Evolutionary conservation across 2,888 invertebrate genomes (phyloP), one percentile per base, ranked within the genome.

Genomic region (Leucoptera coffeella): DNA sequence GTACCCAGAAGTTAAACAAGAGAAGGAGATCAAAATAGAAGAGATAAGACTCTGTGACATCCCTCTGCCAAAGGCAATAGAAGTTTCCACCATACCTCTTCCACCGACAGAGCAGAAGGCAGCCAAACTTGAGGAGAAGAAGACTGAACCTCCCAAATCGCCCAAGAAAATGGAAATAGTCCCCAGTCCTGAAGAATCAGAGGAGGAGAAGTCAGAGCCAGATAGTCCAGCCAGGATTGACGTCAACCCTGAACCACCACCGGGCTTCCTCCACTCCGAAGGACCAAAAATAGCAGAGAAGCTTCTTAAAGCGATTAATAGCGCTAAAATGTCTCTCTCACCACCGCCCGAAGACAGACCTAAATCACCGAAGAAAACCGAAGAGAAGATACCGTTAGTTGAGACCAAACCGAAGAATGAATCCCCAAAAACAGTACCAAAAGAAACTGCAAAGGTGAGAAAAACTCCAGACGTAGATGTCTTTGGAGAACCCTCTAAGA

Each of bases 221-320:
- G 72, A 72, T 29, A 69, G 67, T 38, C 64, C 64, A 2, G 60
- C 62, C n/a, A 42, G 69, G n/a, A 53, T 64, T 6, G 72, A 71
- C 34, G 65, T 64, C 0, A 34, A 71, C n/a, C 69, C 71, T 0
- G 71, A 71, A 33, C 69, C 71, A 2, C 71, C 71, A 1, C 61
- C 65, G 2, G 64, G 48, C 1, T 71, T 71, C 43, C 39, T 71
- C 8, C 69, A 71, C 34, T 60, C 71, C 3, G 69, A 71, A 36
- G 71, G 69, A 2, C 73, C 75, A 1, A 78, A 78, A 32, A 78
- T 78, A 38, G 78, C 78, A 1, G 78, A 78, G 36, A 78, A 77
- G 41, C 64, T 78, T 3, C 53, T 78, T 1, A 75, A 77, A 42
- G 78, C 77, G 4, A 73, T 57, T 49, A 77, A 59, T 50, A 77